Evolutionary conservation across 2,797 vertebrate species (phyloP), one percentile per base, ranked within the genome.

Genomic region (Cygnus olor): DNA sequence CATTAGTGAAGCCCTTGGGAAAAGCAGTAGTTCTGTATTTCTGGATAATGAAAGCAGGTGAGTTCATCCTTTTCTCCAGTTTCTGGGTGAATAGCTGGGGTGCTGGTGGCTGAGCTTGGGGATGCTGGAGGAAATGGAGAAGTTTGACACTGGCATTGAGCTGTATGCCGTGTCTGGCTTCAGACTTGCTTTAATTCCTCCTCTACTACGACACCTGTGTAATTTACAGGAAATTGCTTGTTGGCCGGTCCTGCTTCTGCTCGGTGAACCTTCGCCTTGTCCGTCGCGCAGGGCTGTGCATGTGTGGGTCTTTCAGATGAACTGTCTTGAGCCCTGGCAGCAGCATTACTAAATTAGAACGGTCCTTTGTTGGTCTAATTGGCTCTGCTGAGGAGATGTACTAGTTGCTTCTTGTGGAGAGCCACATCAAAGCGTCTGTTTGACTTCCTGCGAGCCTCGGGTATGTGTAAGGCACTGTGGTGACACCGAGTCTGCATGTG

Each of bases 1-100:
- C 3, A 98, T 99, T 97, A 99, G 99, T 1, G 98, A 99, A 92
- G 99, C 98, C n/a, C 98, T 99, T 1, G 99, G 97, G 4, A 99
- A 99, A 91, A 99, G 98, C 98, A 98, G 98, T 86, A 95, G 98
- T 58, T 99, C 99, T 0, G 98, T 99, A 61, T 99, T 99, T 97
- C 97, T 99, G 98, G 99, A 99, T 94, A 98, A 97, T 1, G 99
- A 99, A 40, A 98, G 97, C 98, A 98, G 99, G 99, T 99, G 95
- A 97, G 98, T 96, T 36, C 53, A 4, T 51, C 68, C 58, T 47
- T 49, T 74, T 40, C 76, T 87, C 36, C 58, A 6, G 9, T 70
- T 77, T 9, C 70, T 64, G 60, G 42, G 61, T 6, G 27, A 40
- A 25, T 30, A 30, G 42, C 20, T 60, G 61, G 58, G 30, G 12